Evolutionary conservation across 2,797 vertebrate genomes (phyloP), one percentile per base, ranked within the genome.

Genomic region (Argentina silus): DNA sequence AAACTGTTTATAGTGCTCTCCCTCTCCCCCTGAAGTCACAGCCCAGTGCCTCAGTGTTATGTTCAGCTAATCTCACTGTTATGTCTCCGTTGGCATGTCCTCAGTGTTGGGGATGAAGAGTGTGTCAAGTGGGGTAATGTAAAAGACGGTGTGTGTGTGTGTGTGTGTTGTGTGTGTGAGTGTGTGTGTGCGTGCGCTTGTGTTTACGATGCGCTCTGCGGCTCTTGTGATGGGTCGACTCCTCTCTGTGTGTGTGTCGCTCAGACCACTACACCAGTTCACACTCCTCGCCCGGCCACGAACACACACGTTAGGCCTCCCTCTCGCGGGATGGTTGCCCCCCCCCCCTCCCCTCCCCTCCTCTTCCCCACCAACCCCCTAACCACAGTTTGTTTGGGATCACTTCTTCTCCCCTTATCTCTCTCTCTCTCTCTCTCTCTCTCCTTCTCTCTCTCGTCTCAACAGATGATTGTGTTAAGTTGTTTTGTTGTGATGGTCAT

Each of bases 31-130:
- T 69, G 83, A 79, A 83, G 85, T 84, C 83, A 80, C 79, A 85
- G 83, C 81, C 85, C 83, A 80, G 87, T 64, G 87, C 86, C 78
- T 90, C 81, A 86, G 85, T 87, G 87, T 90, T 90, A 83, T 36
- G 85, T 85, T 89, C 87, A 82, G 82, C 72, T 90, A 91, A 90
- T 89, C 89, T 85, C 78, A 79, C 63, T 88, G 87, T 91, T 92
- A 91, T 81, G 80, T 78, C 86, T 82, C 77, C 59, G 82, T 76
- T 88, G 88, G 86, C 83, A 42, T 57, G 83, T 82, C 82, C 76
- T 44, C 55, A 21, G 36, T 68, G 48, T 70, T 62, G 3, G 55
- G 69, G 74, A 62, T 6, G 27, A 3, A 23, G 21, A 19, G 10
- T 6, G 45, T 4, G 11, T 50, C 44, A 50, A 19, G 9, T 9